A percentile compares a stretch with the other conserved stretches of the same genome.
Evolutionary conservation across 1,140 invertebrate genomes (phyloP).

Genomic region (Triops cancriformis): DNA sequence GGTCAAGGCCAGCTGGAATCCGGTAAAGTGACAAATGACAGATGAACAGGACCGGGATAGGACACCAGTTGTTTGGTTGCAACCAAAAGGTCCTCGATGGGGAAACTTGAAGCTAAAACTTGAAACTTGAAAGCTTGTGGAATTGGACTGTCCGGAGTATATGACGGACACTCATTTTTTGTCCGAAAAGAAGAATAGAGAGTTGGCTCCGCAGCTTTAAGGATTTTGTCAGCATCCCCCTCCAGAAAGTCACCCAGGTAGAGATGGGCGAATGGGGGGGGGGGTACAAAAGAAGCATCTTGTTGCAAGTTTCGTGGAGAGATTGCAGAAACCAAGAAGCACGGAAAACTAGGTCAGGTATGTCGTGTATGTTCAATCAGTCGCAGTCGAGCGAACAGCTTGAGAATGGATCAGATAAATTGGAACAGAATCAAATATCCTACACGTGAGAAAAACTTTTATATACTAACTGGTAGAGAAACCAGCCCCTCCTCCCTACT

Average conservation of each 20-base stretch:
- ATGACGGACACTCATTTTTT: neutral
- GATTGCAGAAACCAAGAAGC: neutral
- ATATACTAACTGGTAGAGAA: neutral
- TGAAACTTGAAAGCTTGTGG: no score
- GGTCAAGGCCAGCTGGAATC: slow-evolving; percentile 8
- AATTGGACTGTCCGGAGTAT: neutral
- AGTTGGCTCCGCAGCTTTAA: neutral
- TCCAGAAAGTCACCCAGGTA: neutral
- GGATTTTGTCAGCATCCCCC: neutral
- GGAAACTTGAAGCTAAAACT: neutral
- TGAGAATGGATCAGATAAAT: slow-evolving; percentile 14
- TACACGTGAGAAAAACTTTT: neutral
- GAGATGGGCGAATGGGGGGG: neutral
- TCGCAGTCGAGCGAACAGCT: neutral
- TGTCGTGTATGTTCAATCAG: slow-evolving; percentile 13
- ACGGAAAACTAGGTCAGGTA: neutral
- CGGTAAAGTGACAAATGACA: neutral
- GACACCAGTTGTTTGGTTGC: neutral
- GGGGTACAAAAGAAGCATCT: neutral
- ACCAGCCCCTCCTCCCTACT: neutral
- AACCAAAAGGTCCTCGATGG: neutral
- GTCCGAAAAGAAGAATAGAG: neutral
- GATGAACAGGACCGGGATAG: neutral
- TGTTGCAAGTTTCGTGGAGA: neutral
- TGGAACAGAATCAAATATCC: neutral